Evolutionary conservation across 2,113 vertebrate species (phyloP).

Genomic region (Sander vitreus): DNA sequence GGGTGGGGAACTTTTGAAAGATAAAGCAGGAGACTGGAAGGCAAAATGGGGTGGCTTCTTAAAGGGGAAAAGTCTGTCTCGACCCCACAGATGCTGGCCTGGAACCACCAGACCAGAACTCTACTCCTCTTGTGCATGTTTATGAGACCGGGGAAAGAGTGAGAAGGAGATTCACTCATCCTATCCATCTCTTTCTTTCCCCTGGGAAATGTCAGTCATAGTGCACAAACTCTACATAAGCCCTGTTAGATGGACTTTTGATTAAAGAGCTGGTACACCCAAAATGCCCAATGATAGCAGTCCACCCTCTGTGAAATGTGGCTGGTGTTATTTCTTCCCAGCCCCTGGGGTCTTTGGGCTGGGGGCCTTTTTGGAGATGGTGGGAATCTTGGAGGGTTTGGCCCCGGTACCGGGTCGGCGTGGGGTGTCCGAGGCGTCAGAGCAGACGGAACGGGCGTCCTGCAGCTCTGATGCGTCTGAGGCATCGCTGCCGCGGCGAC

Average conservation of each 20-base stretch:
- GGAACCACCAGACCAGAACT: conserved; percentile 37
- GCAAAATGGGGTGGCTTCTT: conserved; percentile 62
- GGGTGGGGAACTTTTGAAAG: conserved; percentile 42
- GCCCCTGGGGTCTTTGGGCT: conserved; percentile 89
- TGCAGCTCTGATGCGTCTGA: conserved; percentile 96
- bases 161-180: conserved; percentile 40
- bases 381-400: conserved; percentile 97
- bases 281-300: background rate
- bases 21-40: conserved; percentile 58
- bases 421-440: conserved; percentile 95
- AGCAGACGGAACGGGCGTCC: conserved; percentile 94
- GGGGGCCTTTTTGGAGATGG: conserved; percentile 94
- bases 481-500: conserved; percentile 94
- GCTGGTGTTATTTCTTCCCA: conserved; percentile 84
- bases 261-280: conserved; percentile 27
- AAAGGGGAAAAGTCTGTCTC: conserved; percentile 51
- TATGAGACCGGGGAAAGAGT: conserved; percentile 35
- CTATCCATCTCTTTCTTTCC: conserved; percentile 43
- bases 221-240: conserved; percentile 45
- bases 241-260: conserved; percentile 48
- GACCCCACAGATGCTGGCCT: conserved; percentile 45
- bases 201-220: conserved; percentile 42
- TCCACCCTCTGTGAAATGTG: background rate
- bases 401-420: conserved; percentile 84
- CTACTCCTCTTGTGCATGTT: conserved; percentile 58